Evolutionary conservation across 2,888 invertebrate genomes (phyloP).

Genomic region (Spilosoma lubricipeda): DNA sequence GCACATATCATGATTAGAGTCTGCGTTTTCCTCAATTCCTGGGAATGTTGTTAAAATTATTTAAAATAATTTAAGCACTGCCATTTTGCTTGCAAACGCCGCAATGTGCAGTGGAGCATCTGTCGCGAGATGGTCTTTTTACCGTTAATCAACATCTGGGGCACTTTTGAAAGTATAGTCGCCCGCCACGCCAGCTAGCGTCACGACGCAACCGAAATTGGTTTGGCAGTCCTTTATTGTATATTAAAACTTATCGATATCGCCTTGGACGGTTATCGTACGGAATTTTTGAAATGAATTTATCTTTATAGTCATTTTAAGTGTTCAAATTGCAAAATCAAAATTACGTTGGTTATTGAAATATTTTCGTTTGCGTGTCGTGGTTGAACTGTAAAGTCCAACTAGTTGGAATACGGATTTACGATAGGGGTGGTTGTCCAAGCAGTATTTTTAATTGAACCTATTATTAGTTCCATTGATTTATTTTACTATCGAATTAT

Average conservation of each 20-base stretch:
- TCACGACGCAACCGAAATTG: slow-evolving; percentile 67
- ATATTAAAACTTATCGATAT: slow-evolving; percentile 55
- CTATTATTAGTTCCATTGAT: too few relatives aligned
- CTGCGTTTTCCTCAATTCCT: slow-evolving; percentile 21
- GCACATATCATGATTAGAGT: slow-evolving; percentile 2
- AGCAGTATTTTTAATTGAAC: too few relatives aligned
- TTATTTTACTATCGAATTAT: too few relatives aligned
- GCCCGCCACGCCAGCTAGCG: slow-evolving; percentile 48
- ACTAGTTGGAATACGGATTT: too few relatives aligned
- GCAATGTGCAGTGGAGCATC: slow-evolving; percentile 71
- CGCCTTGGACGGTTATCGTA: slow-evolving; percentile 27
- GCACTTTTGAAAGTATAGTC: slow-evolving; percentile 84
- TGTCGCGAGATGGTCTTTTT: slow-evolving; percentile 77
- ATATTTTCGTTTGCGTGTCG: neutral
- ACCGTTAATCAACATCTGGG: slow-evolving; percentile 84
- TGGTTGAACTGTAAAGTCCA: too few relatives aligned
- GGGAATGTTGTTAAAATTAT: slow-evolving; percentile 6
- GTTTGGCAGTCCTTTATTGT: slow-evolving; percentile 73
- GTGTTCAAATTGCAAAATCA: slow-evolving; percentile 12
- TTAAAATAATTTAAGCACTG: slow-evolving; percentile 38
- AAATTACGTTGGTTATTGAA: slow-evolving; percentile 12
- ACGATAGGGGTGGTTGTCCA: too few relatives aligned
- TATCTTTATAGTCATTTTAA: neutral
- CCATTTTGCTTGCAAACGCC: slow-evolving; percentile 52
- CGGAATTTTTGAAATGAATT: neutral